Conservation (phyloP, 2,113 vertebrate genomes). For the Gasterosteus nipponicus region DNA sequence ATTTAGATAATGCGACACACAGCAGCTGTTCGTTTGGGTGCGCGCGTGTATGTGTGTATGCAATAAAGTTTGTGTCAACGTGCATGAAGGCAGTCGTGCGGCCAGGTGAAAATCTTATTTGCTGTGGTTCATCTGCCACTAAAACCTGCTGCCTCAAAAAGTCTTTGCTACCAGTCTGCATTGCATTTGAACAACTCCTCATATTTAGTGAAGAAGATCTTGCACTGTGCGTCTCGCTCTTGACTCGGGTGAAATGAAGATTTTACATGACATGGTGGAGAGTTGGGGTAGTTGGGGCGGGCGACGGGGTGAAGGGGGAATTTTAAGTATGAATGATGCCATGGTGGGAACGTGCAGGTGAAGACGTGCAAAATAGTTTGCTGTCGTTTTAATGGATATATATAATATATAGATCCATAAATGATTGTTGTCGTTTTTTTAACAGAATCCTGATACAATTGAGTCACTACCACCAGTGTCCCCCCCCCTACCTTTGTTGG, state of each 20-base stretch:
- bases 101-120: conserved; percentile 29
- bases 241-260: conserved; percentile 5
- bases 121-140: conserved; percentile 22
- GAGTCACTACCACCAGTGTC: no score
- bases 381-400: no score
- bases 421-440: not conserved
- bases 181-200: conserved; percentile 39
- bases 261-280: not conserved
- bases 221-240: not conserved
- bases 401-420: no score
- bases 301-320: not conserved
- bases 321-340: not conserved
- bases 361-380: not conserved
- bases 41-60: not conserved
- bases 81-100: not conserved
- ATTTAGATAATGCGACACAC: conserved; percentile 73
- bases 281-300: not conserved
- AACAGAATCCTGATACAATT: conserved; percentile 20
- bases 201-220: conserved; percentile 27
- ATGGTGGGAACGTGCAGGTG: not conserved
- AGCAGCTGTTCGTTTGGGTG: conserved; percentile 68
- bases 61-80: not conserved
- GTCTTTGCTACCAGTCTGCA: not conserved
- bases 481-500: conserved; percentile 12
- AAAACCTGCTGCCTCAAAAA: conserved; percentile 19